Percentiles rank a stretch among this genome's conserved stretches.
Evolutionary conservation across 1,140 invertebrate genomes (phyloP).

Genomic region (Bombus breviceps): DNA sequence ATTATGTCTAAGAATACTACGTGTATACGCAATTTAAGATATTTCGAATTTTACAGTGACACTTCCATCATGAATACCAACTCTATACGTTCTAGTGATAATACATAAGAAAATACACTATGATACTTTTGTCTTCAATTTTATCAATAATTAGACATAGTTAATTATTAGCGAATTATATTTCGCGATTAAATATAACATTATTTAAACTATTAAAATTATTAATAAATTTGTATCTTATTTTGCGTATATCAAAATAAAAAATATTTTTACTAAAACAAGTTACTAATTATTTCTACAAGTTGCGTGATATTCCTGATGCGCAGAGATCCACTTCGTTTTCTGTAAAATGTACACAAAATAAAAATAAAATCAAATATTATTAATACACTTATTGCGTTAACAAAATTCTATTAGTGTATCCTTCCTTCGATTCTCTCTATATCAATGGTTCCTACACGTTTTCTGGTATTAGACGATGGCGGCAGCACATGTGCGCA

Average conservation of each 20-base stretch:
- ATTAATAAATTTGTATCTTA: too few relatives aligned
- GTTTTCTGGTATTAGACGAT: background rate
- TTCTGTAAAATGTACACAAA: background rate
- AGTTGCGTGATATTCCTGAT: background rate
- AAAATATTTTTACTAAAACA: background rate
- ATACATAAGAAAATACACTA: conserved; percentile 1
- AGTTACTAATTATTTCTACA: background rate
- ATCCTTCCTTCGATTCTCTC: background rate
- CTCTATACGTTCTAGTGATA: background rate
- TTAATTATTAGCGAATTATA: background rate
- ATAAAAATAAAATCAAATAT: background rate
- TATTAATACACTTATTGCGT: background rate
- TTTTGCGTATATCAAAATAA: background rate
- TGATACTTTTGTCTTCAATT: background rate
- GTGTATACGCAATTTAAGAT: too few relatives aligned
- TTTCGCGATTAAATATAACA: background rate
- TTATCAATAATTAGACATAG: background rate
- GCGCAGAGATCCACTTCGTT: background rate
- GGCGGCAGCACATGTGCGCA: conserved; percentile 13
- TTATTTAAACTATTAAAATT: background rate
- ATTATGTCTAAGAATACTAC: conserved; percentile 24
- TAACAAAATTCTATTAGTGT: background rate
- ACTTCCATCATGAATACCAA: background rate
- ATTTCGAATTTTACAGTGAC: conserved; percentile 25
- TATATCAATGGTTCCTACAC: background rate